Base-by-base conservation (phyloP, 2,113 vertebrate species). In the Pedionomus torquatus region DNA sequence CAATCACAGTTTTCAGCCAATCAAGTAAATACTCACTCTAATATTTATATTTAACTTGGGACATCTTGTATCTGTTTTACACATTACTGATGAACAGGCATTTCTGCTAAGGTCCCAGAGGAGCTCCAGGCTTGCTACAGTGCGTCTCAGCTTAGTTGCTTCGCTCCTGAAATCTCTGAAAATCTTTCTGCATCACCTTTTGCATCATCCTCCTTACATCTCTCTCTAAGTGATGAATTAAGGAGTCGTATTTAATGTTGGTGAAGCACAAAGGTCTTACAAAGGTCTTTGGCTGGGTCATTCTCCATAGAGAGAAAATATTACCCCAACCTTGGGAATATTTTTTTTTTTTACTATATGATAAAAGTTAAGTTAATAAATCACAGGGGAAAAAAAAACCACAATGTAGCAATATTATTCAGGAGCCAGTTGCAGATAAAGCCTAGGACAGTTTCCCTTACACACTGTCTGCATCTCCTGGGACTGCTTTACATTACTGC, bases 371-470 rank as follows among this genome's bases (percentile, higher is more conserved):
- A 41, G 23, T 14, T 78, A 84, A 81, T 68, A 64, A 76, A 70
- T 31, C 55, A 84, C 25, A 26, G 5, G 3, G 14, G 13, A 2
- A 4, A 23, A 6, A 8, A 8, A 30, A 3, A 3, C 12, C 35
- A 51, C 18, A 58, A 21, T 5, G 35, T 51, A 55, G 65, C 24
- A 58, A 17, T 24, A 28, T 63, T 74, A 39, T 43, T 61, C 84
- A 80, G 64, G 39, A 89, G 30, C 28, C n/a, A 72, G 10, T 21
- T 48, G 65, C 54, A 54, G 25, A 41, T 23, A 49, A 77, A 81
- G 26, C 25, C 46, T 28, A 14, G 65, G 41, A 55, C 35, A 58
- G 39, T 35, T 66, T 75, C 75, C 63, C 52, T 83, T 68, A 41
- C 52, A 52, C n/a, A 41, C 57, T 1, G 0, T 48, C 44, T 1